These are phyloP conservation scores for Daubentonia madagascariensis DNA, from an alignment of 2,113 vertebrate species.

Conservation along the genomic window DNA sequence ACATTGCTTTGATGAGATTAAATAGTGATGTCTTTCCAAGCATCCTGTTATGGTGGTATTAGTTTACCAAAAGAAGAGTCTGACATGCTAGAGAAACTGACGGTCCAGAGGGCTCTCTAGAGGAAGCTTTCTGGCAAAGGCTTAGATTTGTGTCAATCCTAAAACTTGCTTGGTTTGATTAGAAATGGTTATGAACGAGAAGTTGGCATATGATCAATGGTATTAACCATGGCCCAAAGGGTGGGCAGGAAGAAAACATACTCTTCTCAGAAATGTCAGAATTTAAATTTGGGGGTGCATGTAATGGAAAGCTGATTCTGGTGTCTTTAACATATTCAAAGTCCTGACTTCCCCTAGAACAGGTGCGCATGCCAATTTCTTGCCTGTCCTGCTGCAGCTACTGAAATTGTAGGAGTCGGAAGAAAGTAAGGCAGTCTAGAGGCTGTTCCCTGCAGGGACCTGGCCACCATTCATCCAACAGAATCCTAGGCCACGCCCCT, in stretches of 20 bases:
- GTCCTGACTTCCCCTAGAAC: neutral
- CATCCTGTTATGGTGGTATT: neutral
- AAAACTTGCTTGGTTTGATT: neutral
- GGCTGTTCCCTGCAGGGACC: neutral
- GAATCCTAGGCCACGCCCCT: neutral
- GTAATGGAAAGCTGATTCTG: neutral
- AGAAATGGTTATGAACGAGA: neutral
- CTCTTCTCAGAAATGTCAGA: neutral
- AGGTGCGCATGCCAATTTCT: neutral
- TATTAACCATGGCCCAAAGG: neutral
- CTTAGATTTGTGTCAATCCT: neutral
- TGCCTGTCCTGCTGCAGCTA: neutral
- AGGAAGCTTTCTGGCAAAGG: neutral
- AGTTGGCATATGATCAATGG: fast-evolving
- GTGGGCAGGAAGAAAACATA: neutral
- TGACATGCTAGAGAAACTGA: neutral
- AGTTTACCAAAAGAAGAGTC: neutral
- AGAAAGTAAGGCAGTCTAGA: neutral
- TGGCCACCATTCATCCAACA: neutral
- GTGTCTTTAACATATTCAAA: neutral
- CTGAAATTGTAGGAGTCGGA: neutral
- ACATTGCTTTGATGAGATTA: neutral
- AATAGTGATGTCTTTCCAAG: neutral
- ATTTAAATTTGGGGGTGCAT: neutral
- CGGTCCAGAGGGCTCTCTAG: neutral